Base-by-base conservation (phyloP, 2,888 invertebrate genomes). In the Cloeon dipterum region DNA sequence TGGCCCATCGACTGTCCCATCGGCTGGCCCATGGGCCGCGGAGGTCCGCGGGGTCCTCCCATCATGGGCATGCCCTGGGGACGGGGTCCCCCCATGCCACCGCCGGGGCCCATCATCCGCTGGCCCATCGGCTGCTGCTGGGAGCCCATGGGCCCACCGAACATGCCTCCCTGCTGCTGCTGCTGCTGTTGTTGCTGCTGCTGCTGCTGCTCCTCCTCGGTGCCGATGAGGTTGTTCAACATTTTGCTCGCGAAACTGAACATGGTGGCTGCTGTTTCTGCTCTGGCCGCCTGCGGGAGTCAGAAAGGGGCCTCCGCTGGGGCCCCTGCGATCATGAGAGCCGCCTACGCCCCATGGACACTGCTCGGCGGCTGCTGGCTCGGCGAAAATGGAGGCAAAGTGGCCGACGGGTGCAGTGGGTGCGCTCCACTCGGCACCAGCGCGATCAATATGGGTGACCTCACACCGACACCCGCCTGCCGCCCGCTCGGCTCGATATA, bases 241-340 rank as follows among this genome's bases (percentile, higher is more conserved):
- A 57, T 56, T 46, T 57, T 57, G 45, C 54, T 56, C 34, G 57
- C 57, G 46, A 57, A 57, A 49, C 53, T 57, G 46, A 57, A 56
- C 57, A 57, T 57, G 41, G 35, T 46, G 46, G 41, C 38, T n/a
- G n/a, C n/a, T n/a, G n/a, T n/a, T n/a, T n/a, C n/a, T n/a, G n/a
- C n/a, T n/a, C n/a, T 26, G 26, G 4, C 16, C 4, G 7, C 26
- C 16, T 16, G 26, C n/a, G n/a, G n/a, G n/a, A n/a, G n/a, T n/a
- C n/a, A n/a, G n/a, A n/a, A n/a, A n/a, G n/a, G n/a, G n/a, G n/a
- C n/a, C n/a, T n/a, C n/a, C n/a, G n/a, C n/a, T n/a, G n/a, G n/a
- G n/a, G n/a, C n/a, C n/a, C n/a, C n/a, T n/a, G n/a, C n/a, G n/a
- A n/a, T n/a, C n/a, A n/a, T n/a, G n/a, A n/a, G n/a, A n/a, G n/a